phyloP scores from a whole-genome alignment of 1,140 invertebrate species.

The Atta colombica region DNA sequence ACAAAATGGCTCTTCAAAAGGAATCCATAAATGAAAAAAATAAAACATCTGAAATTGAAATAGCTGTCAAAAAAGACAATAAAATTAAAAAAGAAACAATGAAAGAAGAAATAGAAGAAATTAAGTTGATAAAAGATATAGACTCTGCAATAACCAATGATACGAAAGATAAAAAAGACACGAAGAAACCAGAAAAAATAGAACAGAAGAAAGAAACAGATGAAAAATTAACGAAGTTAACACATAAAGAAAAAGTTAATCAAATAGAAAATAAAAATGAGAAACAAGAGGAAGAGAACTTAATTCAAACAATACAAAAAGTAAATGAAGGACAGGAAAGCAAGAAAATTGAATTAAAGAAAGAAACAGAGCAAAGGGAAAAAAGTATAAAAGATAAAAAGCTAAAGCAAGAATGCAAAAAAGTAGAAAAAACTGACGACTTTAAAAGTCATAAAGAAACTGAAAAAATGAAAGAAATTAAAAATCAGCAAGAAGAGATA shows the following conservation, averaged over 20 bases:
- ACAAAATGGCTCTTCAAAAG: neutral
- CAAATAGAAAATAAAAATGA: slow-evolving; percentile 62
- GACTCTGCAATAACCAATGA: slow-evolving; percentile 29
- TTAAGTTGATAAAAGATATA: slow-evolving; percentile 64
- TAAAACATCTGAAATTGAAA: slow-evolving; percentile 1
- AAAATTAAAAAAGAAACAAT: slow-evolving; percentile 1
- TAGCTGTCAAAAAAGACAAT: neutral
- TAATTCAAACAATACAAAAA: slow-evolving; percentile 30
- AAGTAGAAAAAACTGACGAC: slow-evolving; percentile 30
- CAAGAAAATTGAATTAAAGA: slow-evolving; percentile 62
- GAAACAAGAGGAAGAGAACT: slow-evolving; percentile 50
- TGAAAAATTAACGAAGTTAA: neutral
- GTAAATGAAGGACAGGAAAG: neutral
- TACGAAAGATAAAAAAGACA: slow-evolving; percentile 50
- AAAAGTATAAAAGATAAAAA: neutral
- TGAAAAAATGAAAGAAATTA: slow-evolving; percentile 71
- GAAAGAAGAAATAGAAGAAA: slow-evolving; percentile 19
- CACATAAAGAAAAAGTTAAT: slow-evolving; percentile 53
- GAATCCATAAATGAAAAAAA: neutral
- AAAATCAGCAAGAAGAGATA: slow-evolving; percentile 67
- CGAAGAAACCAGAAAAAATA: slow-evolving; percentile 54
- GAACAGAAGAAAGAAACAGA: neutral
- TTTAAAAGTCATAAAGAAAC: slow-evolving; percentile 68
- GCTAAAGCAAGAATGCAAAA: slow-evolving; percentile 35
- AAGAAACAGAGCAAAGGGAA: slow-evolving; percentile 45